Evolutionary conservation across 1,140 invertebrate species (phyloP).

Genomic region (Periplaneta americana): DNA sequence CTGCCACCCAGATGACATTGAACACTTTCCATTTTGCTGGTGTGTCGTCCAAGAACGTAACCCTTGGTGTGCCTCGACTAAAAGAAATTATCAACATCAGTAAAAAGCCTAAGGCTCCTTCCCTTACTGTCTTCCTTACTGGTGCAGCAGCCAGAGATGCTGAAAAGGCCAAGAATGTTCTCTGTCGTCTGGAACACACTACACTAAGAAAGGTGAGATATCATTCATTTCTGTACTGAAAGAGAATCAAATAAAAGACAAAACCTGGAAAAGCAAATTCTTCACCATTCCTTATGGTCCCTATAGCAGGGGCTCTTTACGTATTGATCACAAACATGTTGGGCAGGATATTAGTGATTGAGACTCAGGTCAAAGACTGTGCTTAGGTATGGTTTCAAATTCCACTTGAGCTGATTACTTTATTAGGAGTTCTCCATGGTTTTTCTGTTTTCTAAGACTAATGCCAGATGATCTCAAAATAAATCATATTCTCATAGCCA

Average conservation of each 20-base stretch:
- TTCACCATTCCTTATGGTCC: slow-evolving; percentile 6
- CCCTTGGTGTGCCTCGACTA: slow-evolving; percentile 93
- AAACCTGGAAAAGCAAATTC: too few relatives aligned
- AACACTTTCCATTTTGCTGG: slow-evolving; percentile 99
- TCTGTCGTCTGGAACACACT: slow-evolving; percentile 96
- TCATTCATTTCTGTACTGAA: too few relatives aligned
- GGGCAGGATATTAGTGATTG: not conserved
- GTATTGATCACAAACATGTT: not conserved
- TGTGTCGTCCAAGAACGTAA: slow-evolving; percentile 99
- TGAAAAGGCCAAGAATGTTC: slow-evolving; percentile 98
- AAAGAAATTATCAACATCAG: slow-evolving; percentile 99
- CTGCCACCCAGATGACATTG: slow-evolving; percentile 99
- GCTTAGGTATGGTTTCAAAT: too few relatives aligned
- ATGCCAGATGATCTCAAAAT: too few relatives aligned
- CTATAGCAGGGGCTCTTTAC: not conserved
- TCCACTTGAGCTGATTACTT: too few relatives aligned
- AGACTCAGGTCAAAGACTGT: too few relatives aligned
- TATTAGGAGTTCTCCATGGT: too few relatives aligned
- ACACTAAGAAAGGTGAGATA: slow-evolving; percentile 86
- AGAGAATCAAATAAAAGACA: too few relatives aligned
- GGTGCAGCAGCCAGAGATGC: slow-evolving; percentile 94
- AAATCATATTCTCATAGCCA: too few relatives aligned
- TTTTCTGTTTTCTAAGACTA: too few relatives aligned
- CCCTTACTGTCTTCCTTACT: slow-evolving; percentile 94
- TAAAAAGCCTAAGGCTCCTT: slow-evolving; percentile 98